Percentiles rank a stretch among this genome's conserved stretches.
Evolutionary conservation across 2,888 invertebrate genomes (phyloP).

Genomic region (Gisinianus flammeolus): DNA sequence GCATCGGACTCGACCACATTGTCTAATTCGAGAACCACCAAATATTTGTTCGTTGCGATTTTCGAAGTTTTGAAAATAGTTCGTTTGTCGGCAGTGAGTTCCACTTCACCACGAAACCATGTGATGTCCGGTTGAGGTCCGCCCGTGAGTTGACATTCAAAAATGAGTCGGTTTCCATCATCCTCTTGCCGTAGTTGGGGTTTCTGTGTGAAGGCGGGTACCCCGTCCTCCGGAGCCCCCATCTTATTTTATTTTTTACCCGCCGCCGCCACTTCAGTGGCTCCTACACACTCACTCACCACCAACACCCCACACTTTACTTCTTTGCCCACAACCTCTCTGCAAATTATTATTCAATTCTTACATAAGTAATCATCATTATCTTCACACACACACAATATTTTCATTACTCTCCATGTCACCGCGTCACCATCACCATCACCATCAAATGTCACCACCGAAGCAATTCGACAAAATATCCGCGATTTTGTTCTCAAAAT

Average conservation of each 20-base stretch:
- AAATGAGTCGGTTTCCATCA: conserved; percentile 91
- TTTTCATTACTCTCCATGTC: no score
- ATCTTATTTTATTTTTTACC: conserved; percentile 62
- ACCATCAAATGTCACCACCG: no score
- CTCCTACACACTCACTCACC: conserved; percentile 11
- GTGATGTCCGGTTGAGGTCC: conserved; percentile 88
- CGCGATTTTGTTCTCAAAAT: no score
- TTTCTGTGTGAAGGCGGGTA: conserved; percentile 98
- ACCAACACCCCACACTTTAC: not conserved
- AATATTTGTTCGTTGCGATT: conserved; percentile 82
- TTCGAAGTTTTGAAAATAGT: conserved; percentile 89
- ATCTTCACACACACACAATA: no score
- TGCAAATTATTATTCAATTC: no score
- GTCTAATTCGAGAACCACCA: conserved; percentile 90
- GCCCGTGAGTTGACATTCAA: conserved; percentile 89
- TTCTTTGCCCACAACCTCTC: not conserved
- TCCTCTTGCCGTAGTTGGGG: conserved; percentile 95
- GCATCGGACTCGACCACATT: conserved; percentile 95
- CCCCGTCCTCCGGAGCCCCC: conserved; percentile 92
- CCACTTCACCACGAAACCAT: conserved; percentile 89
- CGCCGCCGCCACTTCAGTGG: conserved; percentile 28
- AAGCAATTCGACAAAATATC: no score
- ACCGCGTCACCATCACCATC: no score
- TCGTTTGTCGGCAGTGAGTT: conserved; percentile 80
- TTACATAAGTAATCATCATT: no score